These are phyloP conservation scores for Lasioglossum malachurum DNA, from an alignment of 2,888 invertebrate species.

Conservation along the genomic window DNA sequence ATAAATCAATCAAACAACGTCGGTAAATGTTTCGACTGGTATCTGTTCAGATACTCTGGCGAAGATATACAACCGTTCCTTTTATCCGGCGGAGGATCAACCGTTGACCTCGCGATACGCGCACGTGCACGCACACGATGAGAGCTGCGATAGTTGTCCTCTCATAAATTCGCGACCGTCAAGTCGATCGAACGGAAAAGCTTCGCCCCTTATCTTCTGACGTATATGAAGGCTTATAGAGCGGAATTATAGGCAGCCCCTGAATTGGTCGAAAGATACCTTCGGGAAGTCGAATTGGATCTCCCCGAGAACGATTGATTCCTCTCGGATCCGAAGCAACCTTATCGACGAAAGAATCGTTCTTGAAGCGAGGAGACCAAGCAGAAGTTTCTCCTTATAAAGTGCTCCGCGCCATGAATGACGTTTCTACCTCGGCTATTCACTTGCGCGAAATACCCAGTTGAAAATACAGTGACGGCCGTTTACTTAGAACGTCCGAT, in stretches of 20 bases:
- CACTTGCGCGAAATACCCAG: neutral
- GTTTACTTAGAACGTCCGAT: too few species aligned
- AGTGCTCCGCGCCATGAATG: neutral
- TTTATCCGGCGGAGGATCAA: conserved; percentile 28
- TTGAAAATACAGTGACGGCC: neutral
- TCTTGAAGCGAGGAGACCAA: neutral
- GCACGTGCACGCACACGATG: conserved; percentile 1
- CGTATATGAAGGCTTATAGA: conserved; percentile 58
- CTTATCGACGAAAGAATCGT: conserved; percentile 36
- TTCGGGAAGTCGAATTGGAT: conserved; percentile 28
- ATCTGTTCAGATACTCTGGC: conserved; percentile 39
- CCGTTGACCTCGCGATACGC: neutral
- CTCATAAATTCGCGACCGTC: conserved; percentile 65
- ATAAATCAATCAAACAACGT: conserved; percentile 65
- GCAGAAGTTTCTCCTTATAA: conserved; percentile 19
- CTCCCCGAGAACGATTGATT: conserved; percentile 39
- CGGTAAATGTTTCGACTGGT: conserved; percentile 38
- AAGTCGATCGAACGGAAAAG: conserved; percentile 53
- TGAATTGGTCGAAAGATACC: conserved; percentile 13
- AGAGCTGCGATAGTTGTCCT: conserved; percentile 5
- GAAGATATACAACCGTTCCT: conserved; percentile 50
- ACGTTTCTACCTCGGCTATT: neutral
- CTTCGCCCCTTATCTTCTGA: conserved; percentile 47
- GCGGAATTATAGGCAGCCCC: conserved; percentile 53
- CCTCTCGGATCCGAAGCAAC: conserved; percentile 27